Conservation (phyloP, 2,888 invertebrate species). For the Drosophila kuntzei region DNA sequence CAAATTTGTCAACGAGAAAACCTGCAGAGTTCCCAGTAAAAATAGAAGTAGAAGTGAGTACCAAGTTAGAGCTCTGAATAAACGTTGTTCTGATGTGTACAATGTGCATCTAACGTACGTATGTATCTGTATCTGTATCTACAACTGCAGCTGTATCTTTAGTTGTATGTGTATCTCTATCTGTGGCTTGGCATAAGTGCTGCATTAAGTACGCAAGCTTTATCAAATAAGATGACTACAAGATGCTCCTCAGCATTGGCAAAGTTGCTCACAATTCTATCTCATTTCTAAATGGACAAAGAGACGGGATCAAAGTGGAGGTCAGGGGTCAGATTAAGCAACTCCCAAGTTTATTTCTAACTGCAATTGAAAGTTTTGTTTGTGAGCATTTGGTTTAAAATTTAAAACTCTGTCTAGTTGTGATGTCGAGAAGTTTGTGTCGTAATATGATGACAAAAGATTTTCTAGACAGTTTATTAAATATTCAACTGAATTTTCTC, state of each 20-base stretch:
- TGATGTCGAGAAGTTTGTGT: not conserved
- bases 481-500: constrained; percentile 4
- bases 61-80: constrained; percentile 29
- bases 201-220: constrained; percentile 48
- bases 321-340: constrained; percentile 23
- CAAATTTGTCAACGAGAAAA: constrained; percentile 94
- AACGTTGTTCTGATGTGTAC: constrained; percentile 1
- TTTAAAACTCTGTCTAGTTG: constrained; percentile 7
- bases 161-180: constrained; percentile 1
- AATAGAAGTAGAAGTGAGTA: constrained; percentile 7
- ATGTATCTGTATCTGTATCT: not conserved
- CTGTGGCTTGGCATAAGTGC: constrained; percentile 30
- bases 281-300: constrained; percentile 6
- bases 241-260: constrained; percentile 39
- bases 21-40: constrained; percentile 86
- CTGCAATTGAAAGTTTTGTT: constrained; percentile 23
- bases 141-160: constrained; percentile 3
- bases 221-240: constrained; percentile 48
- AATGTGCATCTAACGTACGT: not conserved
- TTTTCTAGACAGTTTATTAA: constrained; percentile 4
- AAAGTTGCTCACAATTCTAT: constrained; percentile 45
- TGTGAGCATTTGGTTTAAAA: constrained; percentile 20
- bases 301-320: no score
- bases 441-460: constrained; percentile 5
- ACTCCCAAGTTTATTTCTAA: constrained; percentile 18